Conservation (phyloP, 2,113 vertebrate genomes). For the Indicator indicator region DNA sequence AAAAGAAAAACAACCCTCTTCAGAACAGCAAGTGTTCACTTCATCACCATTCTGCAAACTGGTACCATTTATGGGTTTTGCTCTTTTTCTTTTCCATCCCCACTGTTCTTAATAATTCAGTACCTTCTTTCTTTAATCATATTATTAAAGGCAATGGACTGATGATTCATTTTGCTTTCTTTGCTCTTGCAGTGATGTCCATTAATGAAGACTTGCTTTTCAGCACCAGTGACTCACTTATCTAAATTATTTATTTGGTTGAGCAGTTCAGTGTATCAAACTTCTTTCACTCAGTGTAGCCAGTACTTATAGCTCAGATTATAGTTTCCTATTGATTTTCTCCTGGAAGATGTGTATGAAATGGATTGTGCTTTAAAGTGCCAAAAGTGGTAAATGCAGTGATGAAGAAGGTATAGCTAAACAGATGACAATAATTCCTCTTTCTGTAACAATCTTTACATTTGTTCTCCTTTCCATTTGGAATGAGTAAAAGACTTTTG, state of each 20-base stretch:
- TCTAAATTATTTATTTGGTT: slow-evolving; percentile 68
- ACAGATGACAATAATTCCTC: neutral
- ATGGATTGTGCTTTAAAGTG: slow-evolving; percentile 24
- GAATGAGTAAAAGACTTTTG: slow-evolving; percentile 2
- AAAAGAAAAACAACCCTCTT: neutral
- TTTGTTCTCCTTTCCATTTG: neutral
- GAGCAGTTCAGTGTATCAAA: slow-evolving; percentile 51
- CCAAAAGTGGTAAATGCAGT: neutral
- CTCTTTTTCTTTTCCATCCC: slow-evolving; percentile 18
- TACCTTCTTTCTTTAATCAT: slow-evolving; percentile 64
- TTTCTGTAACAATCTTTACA: neutral
- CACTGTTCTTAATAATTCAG: slow-evolving; percentile 59
- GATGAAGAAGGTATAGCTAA: neutral
- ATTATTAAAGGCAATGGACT: slow-evolving; percentile 57
- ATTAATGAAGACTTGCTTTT: slow-evolving; percentile 67
- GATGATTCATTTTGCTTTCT: slow-evolving; percentile 66
- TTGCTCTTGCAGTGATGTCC: slow-evolving; percentile 55
- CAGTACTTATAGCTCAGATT: slow-evolving; percentile 31
- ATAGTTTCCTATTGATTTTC: slow-evolving; percentile 58
- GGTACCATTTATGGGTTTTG: neutral
- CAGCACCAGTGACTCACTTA: slow-evolving; percentile 34
- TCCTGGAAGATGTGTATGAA: slow-evolving; percentile 18
- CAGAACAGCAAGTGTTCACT: neutral
- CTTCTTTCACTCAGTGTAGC: slow-evolving; percentile 13
- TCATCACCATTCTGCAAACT: slow-evolving; percentile 13